Evolutionary conservation across 2,888 invertebrate genomes (phyloP).

Genomic region (Trypoxylon attenuatum): DNA sequence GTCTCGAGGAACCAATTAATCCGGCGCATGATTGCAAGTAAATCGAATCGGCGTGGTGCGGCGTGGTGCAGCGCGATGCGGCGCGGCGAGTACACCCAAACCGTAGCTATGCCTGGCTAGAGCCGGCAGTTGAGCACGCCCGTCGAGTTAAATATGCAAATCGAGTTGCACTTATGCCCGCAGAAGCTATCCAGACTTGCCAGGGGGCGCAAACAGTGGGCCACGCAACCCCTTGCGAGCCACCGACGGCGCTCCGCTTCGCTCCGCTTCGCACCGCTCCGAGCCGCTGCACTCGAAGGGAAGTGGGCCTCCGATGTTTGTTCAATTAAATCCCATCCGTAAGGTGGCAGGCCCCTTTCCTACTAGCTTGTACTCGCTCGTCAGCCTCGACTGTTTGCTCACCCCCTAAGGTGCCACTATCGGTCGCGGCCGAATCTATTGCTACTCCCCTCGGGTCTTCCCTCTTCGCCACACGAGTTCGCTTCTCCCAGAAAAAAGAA

Average conservation of each 20-base stretch:
- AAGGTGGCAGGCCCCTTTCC: conserved; percentile 16
- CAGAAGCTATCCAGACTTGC: conserved; percentile 33
- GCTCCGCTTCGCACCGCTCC: conserved; percentile 15
- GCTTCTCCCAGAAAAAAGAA: too few relatives aligned
- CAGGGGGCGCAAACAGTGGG: conserved; percentile 35
- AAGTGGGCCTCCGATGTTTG: conserved; percentile 47
- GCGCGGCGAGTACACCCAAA: too few relatives aligned
- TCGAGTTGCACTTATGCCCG: conserved; percentile 55
- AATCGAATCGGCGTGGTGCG: conserved; percentile 46
- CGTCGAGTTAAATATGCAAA: conserved; percentile 56
- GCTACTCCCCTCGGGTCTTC: too few relatives aligned
- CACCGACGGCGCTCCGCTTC: too few relatives aligned
- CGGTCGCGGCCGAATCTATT: too few relatives aligned
- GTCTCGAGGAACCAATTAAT: conserved; percentile 47
- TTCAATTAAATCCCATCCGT: conserved; percentile 49
- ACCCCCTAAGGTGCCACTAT: neutral
- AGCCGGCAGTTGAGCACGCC: conserved; percentile 26
- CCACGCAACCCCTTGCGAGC: neutral
- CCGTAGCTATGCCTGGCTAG: too few relatives aligned
- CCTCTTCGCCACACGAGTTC: too few relatives aligned
- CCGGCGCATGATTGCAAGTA: conserved; percentile 48
- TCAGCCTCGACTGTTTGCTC: neutral
- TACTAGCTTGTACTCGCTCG: neutral
- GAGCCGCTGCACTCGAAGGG: conserved; percentile 24
- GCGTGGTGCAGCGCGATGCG: too few relatives aligned